These are phyloP conservation scores for Chelonia mydas DNA, from an alignment of 2,797 vertebrate species.

Conservation along the genomic window DNA sequence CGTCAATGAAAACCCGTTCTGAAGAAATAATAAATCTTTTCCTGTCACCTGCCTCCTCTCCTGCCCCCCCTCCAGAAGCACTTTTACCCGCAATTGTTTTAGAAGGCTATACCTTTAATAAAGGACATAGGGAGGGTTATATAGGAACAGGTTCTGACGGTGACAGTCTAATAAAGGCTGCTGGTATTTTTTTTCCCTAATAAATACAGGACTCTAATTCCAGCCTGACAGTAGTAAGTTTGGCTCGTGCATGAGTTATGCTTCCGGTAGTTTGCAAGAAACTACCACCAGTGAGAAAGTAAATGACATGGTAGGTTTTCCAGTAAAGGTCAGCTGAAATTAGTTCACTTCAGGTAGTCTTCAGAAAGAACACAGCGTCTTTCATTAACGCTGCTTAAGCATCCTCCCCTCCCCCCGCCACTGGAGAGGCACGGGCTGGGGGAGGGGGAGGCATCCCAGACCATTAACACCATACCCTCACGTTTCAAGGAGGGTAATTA, in stretches of 20 bases:
- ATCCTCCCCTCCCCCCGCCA: constrained; percentile 47
- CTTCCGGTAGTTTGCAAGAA: constrained; percentile 38
- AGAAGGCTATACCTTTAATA: constrained; percentile 33
- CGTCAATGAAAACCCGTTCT: neutral
- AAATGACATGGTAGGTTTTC: constrained; percentile 44
- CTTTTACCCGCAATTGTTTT: constrained; percentile 44
- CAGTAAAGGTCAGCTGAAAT: constrained; percentile 16
- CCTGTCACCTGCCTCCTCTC: constrained; percentile 26
- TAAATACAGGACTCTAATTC: constrained; percentile 41
- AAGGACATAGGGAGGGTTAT: constrained; percentile 33
- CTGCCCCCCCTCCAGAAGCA: constrained; percentile 36
- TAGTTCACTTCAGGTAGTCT: constrained; percentile 45
- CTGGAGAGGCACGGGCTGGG: constrained; percentile 43
- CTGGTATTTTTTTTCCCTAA: constrained; percentile 24
- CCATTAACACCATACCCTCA: constrained; percentile 45
- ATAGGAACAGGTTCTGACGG: constrained; percentile 65
- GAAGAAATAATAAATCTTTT: neutral
- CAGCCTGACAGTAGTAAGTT: constrained; percentile 51
- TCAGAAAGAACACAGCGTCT: constrained; percentile 50
- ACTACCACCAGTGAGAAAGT: constrained; percentile 31
- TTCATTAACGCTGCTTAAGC: constrained; percentile 58
- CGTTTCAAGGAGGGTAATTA: constrained; percentile 61
- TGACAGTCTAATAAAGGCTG: constrained; percentile 70
- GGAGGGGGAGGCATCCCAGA: constrained; percentile 56
- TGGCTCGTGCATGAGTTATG: constrained; percentile 53